Conservation (phyloP, 2,113 vertebrate genomes). For the Pitta sordida region DNA sequence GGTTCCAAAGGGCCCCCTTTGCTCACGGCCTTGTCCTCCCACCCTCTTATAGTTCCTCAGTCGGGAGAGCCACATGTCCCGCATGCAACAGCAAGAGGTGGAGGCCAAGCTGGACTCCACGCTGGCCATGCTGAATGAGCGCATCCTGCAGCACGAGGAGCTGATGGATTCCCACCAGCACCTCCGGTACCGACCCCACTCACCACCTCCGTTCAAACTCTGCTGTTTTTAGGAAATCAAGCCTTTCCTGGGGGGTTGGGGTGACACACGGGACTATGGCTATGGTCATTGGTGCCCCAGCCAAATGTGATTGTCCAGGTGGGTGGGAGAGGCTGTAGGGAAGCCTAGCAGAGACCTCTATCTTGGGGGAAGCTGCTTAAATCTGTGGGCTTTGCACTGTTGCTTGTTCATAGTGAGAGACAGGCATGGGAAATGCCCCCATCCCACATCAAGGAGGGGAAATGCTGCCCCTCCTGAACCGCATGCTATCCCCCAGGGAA, state of each 20-base stretch:
- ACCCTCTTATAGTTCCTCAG: slow-evolving; percentile 82
- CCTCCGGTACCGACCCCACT: slow-evolving; percentile 73
- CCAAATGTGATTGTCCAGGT: background rate
- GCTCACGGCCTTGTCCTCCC: background rate
- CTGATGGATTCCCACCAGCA: slow-evolving; percentile 72
- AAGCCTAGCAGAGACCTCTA: background rate
- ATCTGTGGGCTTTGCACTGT: background rate
- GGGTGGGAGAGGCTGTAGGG: background rate
- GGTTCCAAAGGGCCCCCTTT: background rate
- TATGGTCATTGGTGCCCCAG: background rate
- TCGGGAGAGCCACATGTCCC: slow-evolving; percentile 81
- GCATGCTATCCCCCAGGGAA: background rate
- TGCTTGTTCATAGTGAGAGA: background rate
- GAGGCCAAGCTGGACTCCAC: slow-evolving; percentile 76
- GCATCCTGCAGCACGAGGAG: slow-evolving; percentile 80
- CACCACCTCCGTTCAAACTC: background rate
- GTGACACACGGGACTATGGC: no score
- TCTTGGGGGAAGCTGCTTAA: background rate
- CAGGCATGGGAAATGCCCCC: background rate
- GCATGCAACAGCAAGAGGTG: slow-evolving; percentile 80
- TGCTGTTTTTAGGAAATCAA: fast-evolving
- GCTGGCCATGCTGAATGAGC: slow-evolving; percentile 75
- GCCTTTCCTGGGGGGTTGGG: no score
- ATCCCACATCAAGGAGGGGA: fast-evolving
- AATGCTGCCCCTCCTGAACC: background rate